These are phyloP conservation scores for Euborellia annulipes DNA, from an alignment of 1,140 invertebrate species.

Conservation along the genomic window DNA sequence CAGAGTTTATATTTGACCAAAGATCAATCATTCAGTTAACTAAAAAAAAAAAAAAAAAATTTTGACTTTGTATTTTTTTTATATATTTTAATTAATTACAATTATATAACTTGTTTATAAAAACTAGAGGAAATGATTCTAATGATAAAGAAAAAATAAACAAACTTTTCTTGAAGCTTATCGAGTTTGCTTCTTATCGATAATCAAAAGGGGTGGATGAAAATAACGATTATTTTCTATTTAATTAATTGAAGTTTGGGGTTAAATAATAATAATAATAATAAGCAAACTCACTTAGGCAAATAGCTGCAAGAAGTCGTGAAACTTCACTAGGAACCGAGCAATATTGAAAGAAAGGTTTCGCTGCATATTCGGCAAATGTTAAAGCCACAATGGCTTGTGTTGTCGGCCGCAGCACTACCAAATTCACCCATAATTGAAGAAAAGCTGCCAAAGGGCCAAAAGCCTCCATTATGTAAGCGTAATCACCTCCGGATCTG, in stretches of 20 bases:
- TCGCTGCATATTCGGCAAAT: slow-evolving; percentile 59
- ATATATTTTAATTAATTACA: no score
- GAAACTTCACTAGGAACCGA: slow-evolving; percentile 40
- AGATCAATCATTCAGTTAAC: no score
- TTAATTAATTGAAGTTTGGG: neutral
- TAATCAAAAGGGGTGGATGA: no score
- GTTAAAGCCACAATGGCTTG: slow-evolving; percentile 71
- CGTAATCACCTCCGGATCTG: slow-evolving; percentile 74
- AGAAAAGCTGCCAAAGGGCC: slow-evolving; percentile 79
- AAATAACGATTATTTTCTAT: neutral
- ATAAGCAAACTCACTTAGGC: slow-evolving; percentile 49
- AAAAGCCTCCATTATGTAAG: slow-evolving; percentile 73
- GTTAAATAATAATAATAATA: neutral
- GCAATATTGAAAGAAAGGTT: slow-evolving; percentile 68
- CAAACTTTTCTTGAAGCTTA: no score
- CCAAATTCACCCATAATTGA: slow-evolving; percentile 69
- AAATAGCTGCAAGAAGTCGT: slow-evolving; percentile 53
- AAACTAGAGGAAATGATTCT: no score
- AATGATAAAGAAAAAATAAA: no score
- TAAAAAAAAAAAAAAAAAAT: no score
- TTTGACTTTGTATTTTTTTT: no score
- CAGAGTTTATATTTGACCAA: no score
- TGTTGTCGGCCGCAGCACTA: slow-evolving; percentile 69
- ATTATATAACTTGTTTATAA: no score
- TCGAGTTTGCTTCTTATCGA: no score